Evolutionary conservation across 2,888 invertebrate genomes (phyloP).

Genomic region (Eucera pruinosa): DNA sequence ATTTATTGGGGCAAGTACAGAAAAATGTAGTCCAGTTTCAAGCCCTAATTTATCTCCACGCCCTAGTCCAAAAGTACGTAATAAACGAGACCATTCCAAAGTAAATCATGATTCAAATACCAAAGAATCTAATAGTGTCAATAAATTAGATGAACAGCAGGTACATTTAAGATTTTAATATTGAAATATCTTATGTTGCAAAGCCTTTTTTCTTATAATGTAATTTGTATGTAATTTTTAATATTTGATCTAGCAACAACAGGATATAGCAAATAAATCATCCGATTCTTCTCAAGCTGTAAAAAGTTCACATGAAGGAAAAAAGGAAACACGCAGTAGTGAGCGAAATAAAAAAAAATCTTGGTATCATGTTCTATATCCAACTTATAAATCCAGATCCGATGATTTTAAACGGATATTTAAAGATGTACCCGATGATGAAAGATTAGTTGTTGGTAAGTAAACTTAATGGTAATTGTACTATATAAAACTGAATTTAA

Average conservation of each 20-base stretch:
- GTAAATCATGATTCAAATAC: slow-evolving; percentile 66
- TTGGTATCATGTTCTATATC: slow-evolving; percentile 94
- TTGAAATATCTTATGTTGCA: too few relatives aligned
- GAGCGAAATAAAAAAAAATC: slow-evolving; percentile 90
- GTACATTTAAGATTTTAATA: slow-evolving; percentile 65
- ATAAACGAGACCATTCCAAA: slow-evolving; percentile 73
- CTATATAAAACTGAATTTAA: neutral
- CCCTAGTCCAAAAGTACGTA: slow-evolving; percentile 82
- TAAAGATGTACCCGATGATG: slow-evolving; percentile 95
- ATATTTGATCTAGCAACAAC: slow-evolving; percentile 9
- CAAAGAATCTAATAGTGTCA: slow-evolving; percentile 69
- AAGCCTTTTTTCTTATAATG: too few relatives aligned
- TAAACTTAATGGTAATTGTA: neutral
- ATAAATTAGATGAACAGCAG: slow-evolving; percentile 75
- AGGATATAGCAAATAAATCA: slow-evolving; percentile 72
- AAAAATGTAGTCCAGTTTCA: slow-evolving; percentile 83
- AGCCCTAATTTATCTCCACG: slow-evolving; percentile 86
- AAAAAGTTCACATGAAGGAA: slow-evolving; percentile 77
- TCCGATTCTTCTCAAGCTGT: slow-evolving; percentile 80
- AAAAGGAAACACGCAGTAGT: slow-evolving; percentile 84
- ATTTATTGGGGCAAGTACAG: slow-evolving; percentile 61
- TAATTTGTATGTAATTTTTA: neutral
- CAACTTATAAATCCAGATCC: slow-evolving; percentile 96
- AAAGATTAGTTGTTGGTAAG: slow-evolving; percentile 96
- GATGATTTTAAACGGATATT: slow-evolving; percentile 97